Evolutionary conservation across 2,888 invertebrate genomes (phyloP).

Genomic region (Theodoxus fluviatilis): DNA sequence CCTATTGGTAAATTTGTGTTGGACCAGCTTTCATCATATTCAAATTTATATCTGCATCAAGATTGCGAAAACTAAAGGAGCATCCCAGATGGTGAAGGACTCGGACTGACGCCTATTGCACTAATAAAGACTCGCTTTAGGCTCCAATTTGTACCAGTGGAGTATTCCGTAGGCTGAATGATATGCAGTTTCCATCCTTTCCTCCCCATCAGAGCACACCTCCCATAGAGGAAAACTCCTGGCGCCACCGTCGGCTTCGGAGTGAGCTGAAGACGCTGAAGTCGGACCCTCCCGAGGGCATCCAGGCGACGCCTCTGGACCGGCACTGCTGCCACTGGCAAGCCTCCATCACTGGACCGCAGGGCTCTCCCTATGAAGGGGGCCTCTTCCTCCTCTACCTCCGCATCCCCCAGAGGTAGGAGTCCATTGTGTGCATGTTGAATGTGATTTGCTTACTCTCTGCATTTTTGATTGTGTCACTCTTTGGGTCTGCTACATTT

Average conservation of each 20-base stretch:
- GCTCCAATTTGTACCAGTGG: too few relatives aligned
- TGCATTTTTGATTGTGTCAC: background rate
- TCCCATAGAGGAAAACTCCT: constrained; percentile 76
- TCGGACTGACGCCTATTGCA: too few relatives aligned
- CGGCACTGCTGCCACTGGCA: constrained; percentile 89
- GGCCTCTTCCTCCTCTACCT: constrained; percentile 90
- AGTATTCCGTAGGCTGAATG: background rate
- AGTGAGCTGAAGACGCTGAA: constrained; percentile 74
- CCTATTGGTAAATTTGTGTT: too few relatives aligned
- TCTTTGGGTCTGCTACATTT: background rate
- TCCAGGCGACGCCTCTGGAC: constrained; percentile 82
- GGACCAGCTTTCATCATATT: too few relatives aligned
- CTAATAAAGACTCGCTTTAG: too few relatives aligned
- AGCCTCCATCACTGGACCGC: constrained; percentile 89
- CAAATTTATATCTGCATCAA: too few relatives aligned
- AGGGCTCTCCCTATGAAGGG: constrained; percentile 92
- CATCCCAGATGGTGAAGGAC: too few relatives aligned
- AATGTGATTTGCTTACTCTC: background rate
- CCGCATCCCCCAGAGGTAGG: constrained; percentile 76
- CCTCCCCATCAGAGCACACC: constrained; percentile 54
- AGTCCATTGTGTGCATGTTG: too few relatives aligned
- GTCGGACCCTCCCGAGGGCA: constrained; percentile 83
- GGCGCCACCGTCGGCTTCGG: constrained; percentile 81
- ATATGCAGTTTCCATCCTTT: background rate
- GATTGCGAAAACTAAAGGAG: too few relatives aligned